Base-by-base conservation (phyloP, 2,888 invertebrate species). In the Eupithecia subfuscata region DNA sequence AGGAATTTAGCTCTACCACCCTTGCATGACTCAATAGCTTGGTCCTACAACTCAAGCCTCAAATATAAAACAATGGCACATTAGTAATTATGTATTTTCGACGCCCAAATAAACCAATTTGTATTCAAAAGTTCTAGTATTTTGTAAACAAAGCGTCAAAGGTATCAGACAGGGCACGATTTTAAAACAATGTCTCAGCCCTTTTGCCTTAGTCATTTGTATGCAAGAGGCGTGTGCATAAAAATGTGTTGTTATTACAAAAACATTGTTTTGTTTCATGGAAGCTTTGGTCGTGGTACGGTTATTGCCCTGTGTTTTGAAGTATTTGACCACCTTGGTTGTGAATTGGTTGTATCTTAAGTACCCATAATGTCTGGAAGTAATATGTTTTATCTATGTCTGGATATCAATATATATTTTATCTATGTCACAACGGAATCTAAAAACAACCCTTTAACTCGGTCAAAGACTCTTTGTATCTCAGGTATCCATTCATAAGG, bases 101-200 rank as follows among this genome's bases (percentile, higher is more conserved):
- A 75, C 82, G 76, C 77, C 80, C 76, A 82, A 79, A 80, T 78
- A 80, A 84, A 82, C 67, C 72, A 83, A 84, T 86, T 84, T 81
- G 82, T 84, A 86, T 87, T 85, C 85, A 85, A 84, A 67, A 83
- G 80, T 77, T 82, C 73, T 75, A 77, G 78, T 82, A 74, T 77
- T 82, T 88, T 87, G 86, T 86, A 89, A 86, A 84, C 87, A 80
- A 81, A 80, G 80, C 85, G 82, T 83, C 85, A 84, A 83, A 85
- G 80, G 85, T 85, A 88, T 85, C 82, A 88, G 84, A 87, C 84
- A 85, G 78, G 79, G 82, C 43, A 78, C 78, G 71, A 75, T 78
- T 70, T 70, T 74, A 69, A 80, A 88, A 90, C 90, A 91, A 91
- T 60, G 60, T 60, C 40, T 43, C 68, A 40, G 43, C n/a, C 43